Evolutionary conservation across 1,140 invertebrate species (phyloP), one percentile per base, ranked within the genome.

Genomic region (Venustaconcha ellipsiformis): DNA sequence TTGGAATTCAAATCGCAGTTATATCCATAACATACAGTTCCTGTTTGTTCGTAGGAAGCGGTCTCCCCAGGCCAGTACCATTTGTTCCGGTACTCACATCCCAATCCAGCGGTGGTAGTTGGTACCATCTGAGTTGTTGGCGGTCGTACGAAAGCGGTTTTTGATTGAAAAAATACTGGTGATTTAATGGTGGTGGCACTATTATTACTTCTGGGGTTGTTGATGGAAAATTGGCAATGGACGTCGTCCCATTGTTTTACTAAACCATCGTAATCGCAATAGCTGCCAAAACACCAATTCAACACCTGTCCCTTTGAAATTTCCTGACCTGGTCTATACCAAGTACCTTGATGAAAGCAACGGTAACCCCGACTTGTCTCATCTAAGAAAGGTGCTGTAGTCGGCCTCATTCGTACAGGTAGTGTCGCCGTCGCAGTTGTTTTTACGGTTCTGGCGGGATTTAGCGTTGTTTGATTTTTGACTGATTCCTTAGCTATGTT

Each of bases 231-330:
- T 11, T 30, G 20, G 56, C 75, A 77, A 12, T 68, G 72, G 59
- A 72, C 70, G 55, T 77, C 75, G 37, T 77, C 75, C 75, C 75
- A 77, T 20, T 77, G 75, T 11, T 72, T 55, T 4, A 77, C 58
- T 1, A 56, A 56, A n/a, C 75, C 70, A 60, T 72, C 70, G 30
- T 72, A 70, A 57, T 77, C 72, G 57, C 75, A 77, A 57, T 77
- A 77, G 2, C 70, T 55, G 6, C 75, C 75, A 60, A 67, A 77
- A 57, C 75, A 77, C 75, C 75, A 77, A 26, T 56, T 58, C 56
- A 70, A 70, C 11, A 70, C 62, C 48, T 77, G 75, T 13, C 75
- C 75, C 17, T 57, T 64, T 48, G 67, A 70, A 57, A 77, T 77
- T 60, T 77, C 75, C 17, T 18, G 18, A 13, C 67, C 55, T 14